Evolutionary conservation across 2,888 invertebrate genomes (phyloP), one percentile per base, ranked within the genome.

Genomic region (Pogonocherus hispidulus): DNA sequence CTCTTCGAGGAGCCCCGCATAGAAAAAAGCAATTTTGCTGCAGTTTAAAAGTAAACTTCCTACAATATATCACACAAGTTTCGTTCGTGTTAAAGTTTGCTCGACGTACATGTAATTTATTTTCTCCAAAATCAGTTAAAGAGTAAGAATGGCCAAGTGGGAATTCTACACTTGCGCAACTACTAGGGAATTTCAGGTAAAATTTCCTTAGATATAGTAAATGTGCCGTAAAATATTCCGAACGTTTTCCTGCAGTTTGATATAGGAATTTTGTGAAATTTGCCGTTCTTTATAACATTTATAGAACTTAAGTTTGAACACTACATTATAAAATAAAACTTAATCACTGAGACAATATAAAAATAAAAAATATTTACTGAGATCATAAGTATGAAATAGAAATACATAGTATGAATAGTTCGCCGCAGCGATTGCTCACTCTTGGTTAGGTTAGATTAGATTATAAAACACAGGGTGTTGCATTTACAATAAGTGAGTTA

Each of bases 61-160:
- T 14, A 41, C 41, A 16, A 41, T 41, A 41, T 41, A 41, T 41
- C 41, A 41, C 41, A 16, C 14, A 41, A 41, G 41, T 41, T 41
- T 41, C 41, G 4, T 41, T 41, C 16, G 16, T 16, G 41, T 41
- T 41, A 41, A 41, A 41, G 41, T 41, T 41, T 41, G n/a, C 41
- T 32, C 41, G 41, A 41, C 41, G 41, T 41, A 41, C 41, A 41
- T 41, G 41, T 41, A 41, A 41, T 41, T 41, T 41, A 41, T 41
- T 41, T 41, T 41, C 41, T n/a, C 41, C 41, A 14, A 14, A 41
- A 41, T 41, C 41, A 41, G 41, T 41, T 41, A 41, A 41, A 41
- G 41, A 41, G 14, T 41, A 41, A 41, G 41, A 41, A 41, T 41
- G 41, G n/a, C 41, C 41, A 41, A 41, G n/a, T 41, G 41, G 41